These are phyloP conservation scores for Struthidea cinerea DNA, from an alignment of 2,113 vertebrate species.

Conservation along the genomic window DNA sequence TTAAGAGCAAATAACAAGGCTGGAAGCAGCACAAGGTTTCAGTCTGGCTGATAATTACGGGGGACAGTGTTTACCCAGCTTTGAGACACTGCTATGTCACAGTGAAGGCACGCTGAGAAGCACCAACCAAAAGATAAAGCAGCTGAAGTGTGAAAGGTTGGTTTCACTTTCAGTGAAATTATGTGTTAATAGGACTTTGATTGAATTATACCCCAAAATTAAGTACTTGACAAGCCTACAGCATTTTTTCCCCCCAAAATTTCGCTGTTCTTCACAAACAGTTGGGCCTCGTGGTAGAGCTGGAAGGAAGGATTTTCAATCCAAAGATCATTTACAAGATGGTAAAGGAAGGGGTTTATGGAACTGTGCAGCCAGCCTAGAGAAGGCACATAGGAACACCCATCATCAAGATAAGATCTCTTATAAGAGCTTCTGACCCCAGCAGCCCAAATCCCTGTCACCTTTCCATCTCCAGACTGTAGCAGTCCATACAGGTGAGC, in stretches of 20 bases:
- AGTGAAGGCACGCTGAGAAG: neutral
- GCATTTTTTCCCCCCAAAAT: rapidly evolving
- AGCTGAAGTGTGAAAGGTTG: neutral
- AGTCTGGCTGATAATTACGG: neutral
- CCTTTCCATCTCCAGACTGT: neutral
- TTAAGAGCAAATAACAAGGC: neutral
- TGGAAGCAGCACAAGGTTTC: neutral
- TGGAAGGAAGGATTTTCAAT: neutral
- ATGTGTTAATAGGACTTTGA: neutral
- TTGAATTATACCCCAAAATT: neutral
- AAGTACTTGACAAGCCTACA: neutral
- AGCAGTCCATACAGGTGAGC: neutral
- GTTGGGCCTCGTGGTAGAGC: neutral
- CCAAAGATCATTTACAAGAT: rapidly evolving
- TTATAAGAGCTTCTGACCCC: neutral
- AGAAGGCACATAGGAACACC: neutral
- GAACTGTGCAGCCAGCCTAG: neutral
- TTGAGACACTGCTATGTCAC: neutral
- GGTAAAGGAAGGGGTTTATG: neutral
- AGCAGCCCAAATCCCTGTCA: neutral
- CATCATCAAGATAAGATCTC: neutral
- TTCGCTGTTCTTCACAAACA: neutral
- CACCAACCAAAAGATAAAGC: neutral
- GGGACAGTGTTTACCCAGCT: neutral
- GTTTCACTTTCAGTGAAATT: neutral